Conservation (phyloP, 2,797 vertebrate species). For the Coregonus ussuriensis region DNA sequence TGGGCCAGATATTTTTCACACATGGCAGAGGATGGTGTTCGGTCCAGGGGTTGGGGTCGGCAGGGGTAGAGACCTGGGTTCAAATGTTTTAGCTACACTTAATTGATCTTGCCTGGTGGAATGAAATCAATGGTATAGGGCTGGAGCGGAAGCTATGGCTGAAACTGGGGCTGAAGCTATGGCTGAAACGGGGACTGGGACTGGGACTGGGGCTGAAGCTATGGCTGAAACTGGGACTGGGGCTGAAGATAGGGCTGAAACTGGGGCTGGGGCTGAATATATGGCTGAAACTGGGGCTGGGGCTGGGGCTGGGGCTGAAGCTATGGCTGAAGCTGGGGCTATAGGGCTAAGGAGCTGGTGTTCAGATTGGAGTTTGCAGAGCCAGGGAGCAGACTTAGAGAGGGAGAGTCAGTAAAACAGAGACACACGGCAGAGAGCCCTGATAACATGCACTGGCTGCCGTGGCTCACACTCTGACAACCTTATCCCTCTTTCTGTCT, state of each 20-base stretch:
- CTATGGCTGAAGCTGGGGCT: not conserved
- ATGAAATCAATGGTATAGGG: not conserved
- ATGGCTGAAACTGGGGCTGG: not conserved
- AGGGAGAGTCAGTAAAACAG: not conserved
- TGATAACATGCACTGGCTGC: not conserved
- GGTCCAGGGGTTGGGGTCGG: not conserved
- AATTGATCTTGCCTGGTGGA: not conserved
- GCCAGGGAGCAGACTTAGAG: not conserved
- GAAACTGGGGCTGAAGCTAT: not conserved
- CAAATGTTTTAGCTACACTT: not conserved
- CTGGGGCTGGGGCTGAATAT: no score
- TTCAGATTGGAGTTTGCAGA: not conserved
- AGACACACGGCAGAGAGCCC: not conserved
- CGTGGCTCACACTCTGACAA: not conserved
- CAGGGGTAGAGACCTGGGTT: not conserved
- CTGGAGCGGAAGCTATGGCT: not conserved
- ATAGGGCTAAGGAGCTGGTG: not conserved
- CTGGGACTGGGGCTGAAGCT: no score
- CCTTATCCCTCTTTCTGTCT: not conserved
- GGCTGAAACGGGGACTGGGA: not conserved
- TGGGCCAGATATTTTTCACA: not conserved
- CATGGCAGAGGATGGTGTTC: not conserved
- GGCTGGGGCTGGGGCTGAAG: not conserved
- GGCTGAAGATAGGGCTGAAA: not conserved
- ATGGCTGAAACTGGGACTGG: not conserved